Evolutionary conservation across 2,888 invertebrate species (phyloP), one percentile per base, ranked within the genome.

Genomic region (Eristalis tenax): DNA sequence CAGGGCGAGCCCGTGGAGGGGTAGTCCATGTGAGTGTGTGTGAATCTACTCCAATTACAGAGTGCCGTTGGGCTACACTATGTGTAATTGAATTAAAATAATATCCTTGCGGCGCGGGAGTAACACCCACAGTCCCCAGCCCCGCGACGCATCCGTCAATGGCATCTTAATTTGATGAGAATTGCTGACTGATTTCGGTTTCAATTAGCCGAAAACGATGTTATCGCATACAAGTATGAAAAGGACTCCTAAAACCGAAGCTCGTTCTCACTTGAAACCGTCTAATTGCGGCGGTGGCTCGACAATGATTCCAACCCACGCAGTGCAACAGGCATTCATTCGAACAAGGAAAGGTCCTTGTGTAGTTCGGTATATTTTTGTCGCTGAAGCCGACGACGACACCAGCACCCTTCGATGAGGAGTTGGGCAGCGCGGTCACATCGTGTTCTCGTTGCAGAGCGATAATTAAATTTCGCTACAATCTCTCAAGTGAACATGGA

Each of bases 1-100:
- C 28, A n/a, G 18, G 22, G 5, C n/a, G 23, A 35, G 15, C 35
- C 18, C 22, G 32, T 4, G 1, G 10, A 10, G 32, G 8, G 32
- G 8, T 32, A 10, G 32, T 38, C 40, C 43, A 50, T 61, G 61
- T 68, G 43, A 23, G 26, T 32, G 50, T 50, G 32, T 35, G n/a
- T 73, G 64, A 38, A 38, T 38, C 63, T 38, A 35, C 78, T 26
- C 26, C 71, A 78, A 78, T 78, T 78, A 70, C 78, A 64, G 78
- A 23, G 64, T 71, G 70, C 78, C 63, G 56, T 50, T 77, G 69
- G 35, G 40, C 63, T 38, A 38, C 38, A 13, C 35, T 56, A 69
- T 69, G 75, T 81, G 64, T 74, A 83, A 83, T 83, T 79, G 79
- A 83, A 83, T 74, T 79, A 65, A 79, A 74, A 79, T 75, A 79